A percentile compares a stretch with the other conserved stretches of the same genome.
Evolutionary conservation across 2,113 vertebrate species (phyloP).

Genomic region (Chroicocephalus ridibundus): DNA sequence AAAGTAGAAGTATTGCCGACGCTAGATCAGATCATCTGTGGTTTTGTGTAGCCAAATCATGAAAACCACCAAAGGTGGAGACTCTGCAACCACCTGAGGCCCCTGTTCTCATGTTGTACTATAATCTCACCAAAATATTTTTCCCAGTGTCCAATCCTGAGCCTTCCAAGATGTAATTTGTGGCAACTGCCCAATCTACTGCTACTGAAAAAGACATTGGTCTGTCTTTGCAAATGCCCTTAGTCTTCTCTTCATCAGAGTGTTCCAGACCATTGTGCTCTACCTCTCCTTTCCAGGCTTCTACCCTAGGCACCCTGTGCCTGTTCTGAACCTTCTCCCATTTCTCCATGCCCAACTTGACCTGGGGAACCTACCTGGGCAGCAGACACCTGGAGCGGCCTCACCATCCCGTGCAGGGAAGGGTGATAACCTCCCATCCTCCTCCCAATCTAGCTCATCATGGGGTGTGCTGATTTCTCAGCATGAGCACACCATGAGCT

Average conservation of each 20-base stretch:
- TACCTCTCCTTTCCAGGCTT: not conserved
- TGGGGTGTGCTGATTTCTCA: not conserved
- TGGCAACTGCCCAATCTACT: not conserved
- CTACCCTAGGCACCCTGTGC: too few species aligned
- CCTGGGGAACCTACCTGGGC: not conserved
- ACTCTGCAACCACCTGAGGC: fast-evolving
- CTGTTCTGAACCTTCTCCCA: not conserved
- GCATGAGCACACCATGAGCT: not conserved
- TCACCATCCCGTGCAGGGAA: not conserved
- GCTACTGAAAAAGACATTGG: not conserved
- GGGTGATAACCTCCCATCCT: not conserved
- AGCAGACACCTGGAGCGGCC: not conserved
- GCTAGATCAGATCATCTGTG: not conserved
- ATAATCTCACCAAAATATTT: not conserved
- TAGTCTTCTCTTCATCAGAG: not conserved
- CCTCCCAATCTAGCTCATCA: fast-evolving
- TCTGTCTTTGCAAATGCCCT: not conserved
- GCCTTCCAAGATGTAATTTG: not conserved
- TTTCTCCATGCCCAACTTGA: not conserved
- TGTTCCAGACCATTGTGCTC: not conserved
- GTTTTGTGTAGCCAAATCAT: not conserved
- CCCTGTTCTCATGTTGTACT: not conserved
- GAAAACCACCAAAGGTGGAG: not conserved
- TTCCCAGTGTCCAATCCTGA: not conserved
- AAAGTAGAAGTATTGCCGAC: not conserved